These are phyloP conservation scores for Archaeoteleia sp. DNA, from an alignment of 2,888 invertebrate species.

Conservation along the genomic window DNA sequence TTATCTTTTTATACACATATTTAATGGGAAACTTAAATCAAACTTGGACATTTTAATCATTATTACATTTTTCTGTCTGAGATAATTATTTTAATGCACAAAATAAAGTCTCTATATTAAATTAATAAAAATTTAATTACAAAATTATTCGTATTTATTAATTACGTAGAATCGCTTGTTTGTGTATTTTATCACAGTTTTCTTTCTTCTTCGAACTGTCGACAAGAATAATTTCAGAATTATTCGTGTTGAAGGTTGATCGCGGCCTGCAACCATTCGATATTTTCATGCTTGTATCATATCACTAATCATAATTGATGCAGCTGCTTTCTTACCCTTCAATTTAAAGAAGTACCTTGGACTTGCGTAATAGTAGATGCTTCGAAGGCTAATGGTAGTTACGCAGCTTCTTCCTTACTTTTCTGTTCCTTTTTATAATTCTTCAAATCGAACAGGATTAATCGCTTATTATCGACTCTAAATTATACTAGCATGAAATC, in stretches of 20 bases:
- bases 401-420: constrained; percentile 15
- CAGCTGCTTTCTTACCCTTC: constrained; percentile 67
- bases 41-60: too few species aligned
- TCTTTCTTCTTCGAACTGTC: neutral
- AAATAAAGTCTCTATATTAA: too few species aligned
- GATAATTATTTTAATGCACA: too few species aligned
- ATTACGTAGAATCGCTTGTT: neutral
- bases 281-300: constrained; percentile 39
- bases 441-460: constrained; percentile 21
- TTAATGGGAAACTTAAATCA: constrained; percentile 6
- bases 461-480: constrained; percentile 46
- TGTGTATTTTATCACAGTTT: too few species aligned
- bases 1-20: constrained; percentile 33
- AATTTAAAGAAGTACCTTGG: constrained; percentile 67
- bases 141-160: neutral
- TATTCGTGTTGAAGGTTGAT: constrained; percentile 17
- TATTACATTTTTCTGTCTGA: too few species aligned
- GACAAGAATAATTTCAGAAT: constrained; percentile 12
- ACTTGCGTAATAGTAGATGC: constrained; percentile 69
- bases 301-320: constrained; percentile 54
- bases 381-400: constrained; percentile 28
- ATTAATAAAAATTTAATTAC: neutral
- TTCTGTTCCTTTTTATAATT: constrained; percentile 27
- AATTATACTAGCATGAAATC: constrained; percentile 34
- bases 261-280: constrained; percentile 9